Evolutionary conservation across 2,888 invertebrate genomes (phyloP), one percentile per base, ranked within the genome.

Genomic region (Chelonus formosanus): DNA sequence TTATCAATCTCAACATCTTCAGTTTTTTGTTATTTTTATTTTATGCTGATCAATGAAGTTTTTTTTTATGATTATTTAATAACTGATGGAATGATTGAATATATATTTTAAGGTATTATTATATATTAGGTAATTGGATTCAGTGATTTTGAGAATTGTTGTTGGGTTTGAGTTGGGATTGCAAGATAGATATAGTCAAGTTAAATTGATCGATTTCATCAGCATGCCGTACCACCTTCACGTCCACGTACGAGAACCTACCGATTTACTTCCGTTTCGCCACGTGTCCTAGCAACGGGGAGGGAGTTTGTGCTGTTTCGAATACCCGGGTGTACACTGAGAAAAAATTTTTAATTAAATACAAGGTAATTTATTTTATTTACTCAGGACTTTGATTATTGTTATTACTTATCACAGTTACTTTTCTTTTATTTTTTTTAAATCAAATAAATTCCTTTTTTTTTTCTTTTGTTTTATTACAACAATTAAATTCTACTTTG

Each of bases 151-250:
- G 3, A 50, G 6, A 60, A 47, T 43, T 31, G 35, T 34, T 50
- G 40, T 20, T 20, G 20, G 20, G 20, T 3, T 20, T 10, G 52
- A 8, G n/a, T 52, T 59, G 50, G 31, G 40, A 45, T 60, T 55
- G 44, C 10, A 20, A 10, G 32, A 34, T 34, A 36, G 35, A 43
- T 55, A 55, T 7, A 55, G 32, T 34, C 31, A 31, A 48, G 48
- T 40, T 45, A 54, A 66, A 66, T 62, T 67, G 62, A 67, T 67
- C 62, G 62, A 67, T 62, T 67, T 57, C 62, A 62, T 67, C 58
- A 62, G 62, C 55, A 65, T 50, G 60, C 61, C 48, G 67, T 67
- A 63, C 67, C 67, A 67, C 67, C 62, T 63, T 63, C 62, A 10
- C 53, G 10, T 53, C 61, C 61, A 54, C 32, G 61, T 53, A 61